Conservation (phyloP, 2,888 invertebrate genomes). For the Tachina fera region DNA sequence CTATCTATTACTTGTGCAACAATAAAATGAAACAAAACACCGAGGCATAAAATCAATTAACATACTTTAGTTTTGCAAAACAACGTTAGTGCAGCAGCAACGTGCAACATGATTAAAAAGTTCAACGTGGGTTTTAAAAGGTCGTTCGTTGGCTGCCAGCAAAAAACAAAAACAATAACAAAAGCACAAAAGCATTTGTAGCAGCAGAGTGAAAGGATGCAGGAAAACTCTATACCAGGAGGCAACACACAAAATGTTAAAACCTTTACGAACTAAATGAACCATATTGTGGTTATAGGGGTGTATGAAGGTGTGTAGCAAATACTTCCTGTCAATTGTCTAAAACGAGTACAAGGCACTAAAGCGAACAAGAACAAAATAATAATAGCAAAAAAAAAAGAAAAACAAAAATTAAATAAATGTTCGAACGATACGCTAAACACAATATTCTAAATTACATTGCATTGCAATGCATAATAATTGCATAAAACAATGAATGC, state of each 20-base stretch:
- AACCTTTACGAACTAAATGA: conserved; percentile 54
- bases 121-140: conserved; percentile 48
- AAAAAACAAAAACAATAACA: conserved; percentile 43
- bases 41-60: conserved; percentile 57
- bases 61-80: conserved; percentile 49
- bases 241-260: conserved; percentile 49
- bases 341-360: background rate
- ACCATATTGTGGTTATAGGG: conserved; percentile 51
- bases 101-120: conserved; percentile 54
- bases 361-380: conserved; percentile 1
- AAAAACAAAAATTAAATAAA: conserved; percentile 31
- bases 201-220: background rate
- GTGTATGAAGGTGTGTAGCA: background rate
- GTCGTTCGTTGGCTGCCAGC: conserved; percentile 50
- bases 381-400: background rate
- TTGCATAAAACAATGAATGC: conserved; percentile 57
- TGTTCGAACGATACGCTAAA: conserved; percentile 12
- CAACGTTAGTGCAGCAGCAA: conserved; percentile 4
- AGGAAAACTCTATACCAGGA: conserved; percentile 22
- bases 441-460: conserved; percentile 54
- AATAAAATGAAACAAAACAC: conserved; percentile 29
- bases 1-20: conserved; percentile 23
- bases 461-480: conserved; percentile 49
- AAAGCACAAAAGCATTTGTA: conserved; percentile 10
- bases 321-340: conserved; percentile 57